A percentile compares a stretch with the other conserved stretches of the same genome.
Conservation (phyloP, 2,797 vertebrate species). For the Myotis myotis region DNA sequence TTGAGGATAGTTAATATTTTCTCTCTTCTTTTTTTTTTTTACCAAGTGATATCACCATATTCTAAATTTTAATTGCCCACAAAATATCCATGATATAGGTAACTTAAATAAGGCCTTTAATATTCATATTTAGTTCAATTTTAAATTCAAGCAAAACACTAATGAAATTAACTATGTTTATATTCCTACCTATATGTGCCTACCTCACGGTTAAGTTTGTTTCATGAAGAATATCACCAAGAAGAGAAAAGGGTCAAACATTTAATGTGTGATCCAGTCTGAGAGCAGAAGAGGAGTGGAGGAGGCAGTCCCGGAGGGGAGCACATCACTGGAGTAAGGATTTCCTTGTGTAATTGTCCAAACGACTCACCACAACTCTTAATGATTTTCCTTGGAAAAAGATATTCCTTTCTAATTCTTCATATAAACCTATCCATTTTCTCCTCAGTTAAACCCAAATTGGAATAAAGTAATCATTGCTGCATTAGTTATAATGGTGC, state of each 20-base stretch:
- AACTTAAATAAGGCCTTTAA: background rate
- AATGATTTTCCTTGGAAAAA: background rate
- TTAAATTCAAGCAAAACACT: slow-evolving; percentile 8
- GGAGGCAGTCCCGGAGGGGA: background rate
- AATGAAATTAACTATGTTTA: background rate
- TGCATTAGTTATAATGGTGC: background rate
- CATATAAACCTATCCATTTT: background rate
- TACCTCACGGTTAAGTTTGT: background rate
- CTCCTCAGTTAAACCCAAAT: background rate
- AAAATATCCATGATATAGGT: background rate
- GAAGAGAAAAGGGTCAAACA: background rate
- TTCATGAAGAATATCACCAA: background rate
- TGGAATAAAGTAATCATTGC: background rate
- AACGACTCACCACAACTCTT: background rate
- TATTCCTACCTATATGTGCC: background rate
- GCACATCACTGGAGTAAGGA: background rate
- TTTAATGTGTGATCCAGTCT: background rate
- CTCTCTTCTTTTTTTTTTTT: background rate
- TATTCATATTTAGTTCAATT: background rate
- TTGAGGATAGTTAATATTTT: background rate
- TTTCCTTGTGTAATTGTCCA: background rate
- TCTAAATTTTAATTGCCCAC: background rate
- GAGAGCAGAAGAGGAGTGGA: background rate
- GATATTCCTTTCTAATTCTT: background rate
- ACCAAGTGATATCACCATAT: background rate